A percentile compares a stretch with the other conserved stretches of the same genome.
Evolutionary conservation across 2,113 vertebrate genomes (phyloP).

Genomic region (Erpornis zantholeuca): DNA sequence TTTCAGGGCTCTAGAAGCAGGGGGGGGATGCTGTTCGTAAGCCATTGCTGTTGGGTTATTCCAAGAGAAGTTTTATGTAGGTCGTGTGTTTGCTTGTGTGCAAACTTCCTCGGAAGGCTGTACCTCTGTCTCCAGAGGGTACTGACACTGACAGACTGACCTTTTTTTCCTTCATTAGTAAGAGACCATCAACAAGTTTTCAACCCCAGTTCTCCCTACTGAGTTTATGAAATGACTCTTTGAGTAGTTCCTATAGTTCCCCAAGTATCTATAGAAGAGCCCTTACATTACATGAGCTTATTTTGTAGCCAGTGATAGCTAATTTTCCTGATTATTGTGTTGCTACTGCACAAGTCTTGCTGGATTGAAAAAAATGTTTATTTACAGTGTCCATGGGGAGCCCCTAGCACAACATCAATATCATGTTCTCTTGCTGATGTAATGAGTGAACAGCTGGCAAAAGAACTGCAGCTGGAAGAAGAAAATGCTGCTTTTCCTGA

Average conservation of each 20-base stretch:
- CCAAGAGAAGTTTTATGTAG: not conserved
- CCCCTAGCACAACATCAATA: constrained; percentile 57
- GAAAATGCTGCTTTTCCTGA: constrained; percentile 77
- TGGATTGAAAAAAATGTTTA: not conserved
- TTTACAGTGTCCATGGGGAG: constrained; percentile 89
- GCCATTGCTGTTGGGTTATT: not conserved
- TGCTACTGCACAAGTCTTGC: not conserved
- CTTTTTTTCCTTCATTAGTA: accelerated
- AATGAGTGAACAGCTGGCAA: constrained; percentile 95
- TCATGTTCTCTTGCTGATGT: constrained; percentile 91
- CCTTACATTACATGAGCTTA: not conserved
- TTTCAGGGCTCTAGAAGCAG: accelerated
- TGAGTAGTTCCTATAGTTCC: not conserved
- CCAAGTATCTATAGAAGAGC: not conserved
- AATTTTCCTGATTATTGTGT: not conserved
- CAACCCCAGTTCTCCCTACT: accelerated
- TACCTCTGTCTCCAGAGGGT: not conserved
- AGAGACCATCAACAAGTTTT: not conserved
- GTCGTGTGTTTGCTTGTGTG: not conserved
- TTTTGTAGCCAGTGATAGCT: not conserved
- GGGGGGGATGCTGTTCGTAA: not conserved
- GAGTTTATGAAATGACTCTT: not conserved
- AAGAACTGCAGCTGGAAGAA: constrained; percentile 86
- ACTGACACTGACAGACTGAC: not conserved
- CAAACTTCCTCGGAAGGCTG: not conserved